Conservation (phyloP, 2,113 vertebrate species). For the Vireo altiloquus region DNA sequence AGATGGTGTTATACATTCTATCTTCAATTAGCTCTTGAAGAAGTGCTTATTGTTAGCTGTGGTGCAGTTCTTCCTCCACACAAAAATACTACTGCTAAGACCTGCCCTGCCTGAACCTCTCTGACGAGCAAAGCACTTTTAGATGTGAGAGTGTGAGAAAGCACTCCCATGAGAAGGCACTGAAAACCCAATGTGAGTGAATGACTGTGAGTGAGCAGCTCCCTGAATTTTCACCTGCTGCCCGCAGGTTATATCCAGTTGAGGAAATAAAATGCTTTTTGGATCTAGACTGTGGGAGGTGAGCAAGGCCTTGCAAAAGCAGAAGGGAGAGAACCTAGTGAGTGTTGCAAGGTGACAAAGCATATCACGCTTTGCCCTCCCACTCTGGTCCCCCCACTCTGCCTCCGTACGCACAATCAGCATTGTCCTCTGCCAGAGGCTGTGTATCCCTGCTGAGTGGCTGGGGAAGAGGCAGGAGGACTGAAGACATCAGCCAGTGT, state of each 20-base stretch:
- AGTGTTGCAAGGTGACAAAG: not conserved
- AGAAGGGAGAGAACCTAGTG: not conserved
- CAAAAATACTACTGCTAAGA: not conserved
- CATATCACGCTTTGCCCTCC: not conserved
- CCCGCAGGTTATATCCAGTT: not conserved
- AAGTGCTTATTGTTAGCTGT: conserved; percentile 66
- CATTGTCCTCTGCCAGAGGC: not conserved
- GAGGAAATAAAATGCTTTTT: not conserved
- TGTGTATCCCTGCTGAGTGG: not conserved
- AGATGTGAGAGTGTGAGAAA: not conserved
- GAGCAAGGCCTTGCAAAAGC: not conserved
- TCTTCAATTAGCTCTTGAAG: conserved; percentile 71
- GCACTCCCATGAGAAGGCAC: not conserved
- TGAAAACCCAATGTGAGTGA: fast-evolving
- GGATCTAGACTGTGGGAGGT: not conserved
- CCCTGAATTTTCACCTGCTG: not conserved
- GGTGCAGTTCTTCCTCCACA: conserved; percentile 48
- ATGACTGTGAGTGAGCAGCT: fast-evolving
- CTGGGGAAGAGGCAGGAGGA: not conserved
- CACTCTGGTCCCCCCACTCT: not conserved
- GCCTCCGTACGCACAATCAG: fast-evolving
- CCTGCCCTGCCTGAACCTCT: conserved; percentile 10
- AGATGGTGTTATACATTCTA: conserved; percentile 68
- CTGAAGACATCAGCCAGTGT: not conserved
- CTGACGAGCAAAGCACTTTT: not conserved